These are phyloP conservation scores for Alligator mississippiensis DNA, from an alignment of 2,113 vertebrate genomes.

Conservation along the genomic window DNA sequence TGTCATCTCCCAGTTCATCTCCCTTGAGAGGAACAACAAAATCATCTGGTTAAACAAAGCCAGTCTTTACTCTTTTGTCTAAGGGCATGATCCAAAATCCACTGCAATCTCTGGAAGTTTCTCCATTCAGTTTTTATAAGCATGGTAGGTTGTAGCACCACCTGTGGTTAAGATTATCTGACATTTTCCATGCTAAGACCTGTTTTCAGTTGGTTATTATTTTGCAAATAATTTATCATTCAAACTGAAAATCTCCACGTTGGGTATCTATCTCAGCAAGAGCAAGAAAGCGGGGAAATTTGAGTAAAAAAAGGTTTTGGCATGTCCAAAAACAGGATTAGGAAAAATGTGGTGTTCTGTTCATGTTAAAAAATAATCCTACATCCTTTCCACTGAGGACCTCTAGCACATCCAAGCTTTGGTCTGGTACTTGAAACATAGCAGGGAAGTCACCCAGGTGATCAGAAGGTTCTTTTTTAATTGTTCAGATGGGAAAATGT, in stretches of 20 bases:
- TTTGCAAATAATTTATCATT: neutral
- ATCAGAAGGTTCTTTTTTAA: no score
- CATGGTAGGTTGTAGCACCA: neutral
- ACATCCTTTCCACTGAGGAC: neutral
- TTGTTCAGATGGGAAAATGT: no score
- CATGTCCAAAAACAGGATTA: neutral
- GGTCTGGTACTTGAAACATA: neutral
- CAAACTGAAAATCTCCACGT: neutral
- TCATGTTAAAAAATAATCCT: neutral
- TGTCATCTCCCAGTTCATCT: constrained; percentile 3
- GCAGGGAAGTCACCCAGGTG: no score
- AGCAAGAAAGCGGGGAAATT: neutral
- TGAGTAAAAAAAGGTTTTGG: neutral
- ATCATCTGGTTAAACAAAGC: neutral
- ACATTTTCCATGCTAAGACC: neutral
- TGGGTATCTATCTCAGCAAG: neutral
- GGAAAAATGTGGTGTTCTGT: neutral
- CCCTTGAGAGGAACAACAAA: neutral
- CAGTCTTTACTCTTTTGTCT: neutral
- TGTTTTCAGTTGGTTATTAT: neutral
- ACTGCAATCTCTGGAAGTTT: neutral
- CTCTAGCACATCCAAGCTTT: neutral
- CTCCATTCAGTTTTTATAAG: neutral
- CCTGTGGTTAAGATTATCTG: neutral
- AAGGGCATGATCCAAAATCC: neutral